A percentile compares a stretch with the other conserved stretches of the same genome.
phyloP scores from a whole-genome alignment of 2,113 vertebrate species.

The Dromas ardeola region DNA sequence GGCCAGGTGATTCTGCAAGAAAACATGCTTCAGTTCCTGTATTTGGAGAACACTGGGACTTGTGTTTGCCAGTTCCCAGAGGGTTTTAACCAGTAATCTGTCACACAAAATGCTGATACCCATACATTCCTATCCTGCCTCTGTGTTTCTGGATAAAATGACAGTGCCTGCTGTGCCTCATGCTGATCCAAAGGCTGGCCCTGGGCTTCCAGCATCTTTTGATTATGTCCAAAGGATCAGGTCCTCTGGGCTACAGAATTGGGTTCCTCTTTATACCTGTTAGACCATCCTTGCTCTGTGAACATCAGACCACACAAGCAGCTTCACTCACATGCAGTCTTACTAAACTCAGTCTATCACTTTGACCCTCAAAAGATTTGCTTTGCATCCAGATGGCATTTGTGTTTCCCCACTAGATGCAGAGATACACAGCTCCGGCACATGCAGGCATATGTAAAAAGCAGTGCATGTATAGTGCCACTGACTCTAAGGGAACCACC shows the following conservation, averaged over 20 bases:
- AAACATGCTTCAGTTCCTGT: background rate
- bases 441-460: background rate
- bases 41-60: background rate
- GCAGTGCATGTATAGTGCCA: background rate
- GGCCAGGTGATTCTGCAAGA: background rate
- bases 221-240: background rate
- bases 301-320: background rate
- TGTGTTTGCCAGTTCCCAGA: background rate
- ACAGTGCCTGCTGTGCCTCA: background rate
- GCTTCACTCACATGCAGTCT: background rate
- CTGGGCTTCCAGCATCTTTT: background rate
- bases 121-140: background rate
- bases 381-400: background rate
- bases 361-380: background rate
- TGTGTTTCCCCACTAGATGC: background rate
- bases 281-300: background rate
- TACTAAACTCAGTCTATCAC: background rate
- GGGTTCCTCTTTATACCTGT: background rate
- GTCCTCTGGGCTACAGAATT: background rate
- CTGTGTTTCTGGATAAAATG: background rate
- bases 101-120: background rate
- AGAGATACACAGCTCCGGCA: background rate
- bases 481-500: background rate
- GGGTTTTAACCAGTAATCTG: background rate
- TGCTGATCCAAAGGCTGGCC: fast-evolving